Evolutionary conservation across 2,113 vertebrate genomes (phyloP).

Genomic region (Pomatorhinus ruficollis): DNA sequence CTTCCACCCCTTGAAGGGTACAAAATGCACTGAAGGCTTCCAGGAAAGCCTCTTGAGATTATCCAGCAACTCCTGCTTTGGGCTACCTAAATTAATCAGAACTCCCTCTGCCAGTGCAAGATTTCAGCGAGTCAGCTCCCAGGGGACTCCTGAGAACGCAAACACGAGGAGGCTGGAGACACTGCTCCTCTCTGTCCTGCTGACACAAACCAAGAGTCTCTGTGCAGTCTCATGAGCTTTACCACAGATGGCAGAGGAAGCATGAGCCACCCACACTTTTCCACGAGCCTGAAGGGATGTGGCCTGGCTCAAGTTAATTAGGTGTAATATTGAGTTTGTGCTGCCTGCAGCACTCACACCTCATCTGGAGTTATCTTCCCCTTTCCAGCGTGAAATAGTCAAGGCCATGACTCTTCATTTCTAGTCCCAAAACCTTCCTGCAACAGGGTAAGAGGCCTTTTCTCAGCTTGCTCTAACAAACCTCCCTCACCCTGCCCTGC

Average conservation of each 20-base stretch:
- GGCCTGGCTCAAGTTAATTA: neutral
- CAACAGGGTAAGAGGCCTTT: neutral
- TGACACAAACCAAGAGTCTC: neutral
- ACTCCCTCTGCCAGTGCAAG: neutral
- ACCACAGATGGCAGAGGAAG: neutral
- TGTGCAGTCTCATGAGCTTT: neutral
- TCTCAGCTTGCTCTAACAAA: neutral
- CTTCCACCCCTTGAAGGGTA: neutral
- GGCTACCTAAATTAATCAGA: neutral
- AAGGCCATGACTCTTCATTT: neutral
- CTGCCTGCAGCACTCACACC: neutral
- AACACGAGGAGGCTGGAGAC: neutral
- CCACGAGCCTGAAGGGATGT: neutral
- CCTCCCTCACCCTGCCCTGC: neutral
- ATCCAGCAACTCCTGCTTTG: neutral
- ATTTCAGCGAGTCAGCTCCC: neutral
- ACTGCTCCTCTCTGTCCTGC: neutral
- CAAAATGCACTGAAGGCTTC: neutral
- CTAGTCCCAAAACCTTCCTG: neutral
- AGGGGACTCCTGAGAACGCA: neutral
- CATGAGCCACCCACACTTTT: neutral
- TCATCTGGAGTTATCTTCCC: neutral
- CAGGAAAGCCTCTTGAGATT: neutral
- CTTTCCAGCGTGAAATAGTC: neutral
- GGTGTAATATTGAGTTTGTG: accelerated